A percentile compares a stretch with the other conserved stretches of the same genome.
Evolutionary conservation across 2,888 invertebrate genomes (phyloP).

Genomic region (Galerucella pusilla): DNA sequence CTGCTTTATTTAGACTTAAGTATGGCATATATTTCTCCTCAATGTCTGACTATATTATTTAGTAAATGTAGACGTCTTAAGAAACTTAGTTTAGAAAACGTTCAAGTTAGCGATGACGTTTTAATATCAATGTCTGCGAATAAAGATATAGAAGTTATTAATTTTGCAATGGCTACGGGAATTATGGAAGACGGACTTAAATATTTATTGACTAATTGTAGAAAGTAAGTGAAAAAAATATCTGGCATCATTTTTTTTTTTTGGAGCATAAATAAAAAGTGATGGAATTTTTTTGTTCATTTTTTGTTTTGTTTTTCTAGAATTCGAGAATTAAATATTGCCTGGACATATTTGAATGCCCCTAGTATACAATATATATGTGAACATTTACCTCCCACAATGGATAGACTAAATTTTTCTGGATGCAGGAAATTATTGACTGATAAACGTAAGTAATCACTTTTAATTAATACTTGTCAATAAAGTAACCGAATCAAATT

Average conservation of each 20-base stretch:
- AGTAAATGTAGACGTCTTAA: conserved; percentile 76
- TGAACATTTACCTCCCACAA: conserved; percentile 70
- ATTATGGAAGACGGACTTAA: conserved; percentile 74
- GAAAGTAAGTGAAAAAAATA: conserved; percentile 64
- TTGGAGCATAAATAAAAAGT: not conserved
- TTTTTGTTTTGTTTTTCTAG: conserved; percentile 63
- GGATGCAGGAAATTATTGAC: conserved; percentile 82
- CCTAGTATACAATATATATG: conserved; percentile 73
- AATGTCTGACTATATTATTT: conserved; percentile 71
- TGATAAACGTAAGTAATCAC: conserved; percentile 74
- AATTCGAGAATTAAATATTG: conserved; percentile 79
- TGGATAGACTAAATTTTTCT: conserved; percentile 83
- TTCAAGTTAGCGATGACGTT: conserved; percentile 72
- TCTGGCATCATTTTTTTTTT: not conserved
- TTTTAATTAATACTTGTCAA: not conserved
- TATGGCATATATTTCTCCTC: conserved; percentile 75
- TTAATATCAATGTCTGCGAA: conserved; percentile 77
- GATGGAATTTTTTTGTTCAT: too few species aligned
- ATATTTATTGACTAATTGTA: conserved; percentile 72
- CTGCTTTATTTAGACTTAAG: conserved; percentile 90
- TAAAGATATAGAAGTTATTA: conserved; percentile 79
- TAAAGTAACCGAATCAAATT: too few species aligned
- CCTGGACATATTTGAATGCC: conserved; percentile 80
- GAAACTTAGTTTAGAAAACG: conserved; percentile 88
- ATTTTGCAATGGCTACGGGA: conserved; percentile 85